Percentiles rank a stretch among this genome's conserved stretches.
Evolutionary conservation across 2,797 vertebrate genomes (phyloP).

Genomic region (Tragopan temminckii): DNA sequence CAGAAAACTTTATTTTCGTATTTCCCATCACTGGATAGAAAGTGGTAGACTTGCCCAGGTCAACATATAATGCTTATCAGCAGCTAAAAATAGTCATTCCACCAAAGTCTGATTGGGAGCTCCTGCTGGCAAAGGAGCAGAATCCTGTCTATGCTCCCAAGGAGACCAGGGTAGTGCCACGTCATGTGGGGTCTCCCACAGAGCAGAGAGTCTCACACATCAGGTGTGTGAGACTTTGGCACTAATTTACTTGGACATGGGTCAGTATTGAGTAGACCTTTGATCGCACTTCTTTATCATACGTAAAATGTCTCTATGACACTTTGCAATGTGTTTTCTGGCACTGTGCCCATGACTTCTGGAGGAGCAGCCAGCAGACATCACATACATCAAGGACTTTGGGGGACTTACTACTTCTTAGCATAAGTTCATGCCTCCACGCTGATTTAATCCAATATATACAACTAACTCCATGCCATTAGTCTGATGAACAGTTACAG

Average conservation of each 20-base stretch:
- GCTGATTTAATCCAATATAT: slow-evolving; percentile 42
- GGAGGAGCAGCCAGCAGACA: background rate
- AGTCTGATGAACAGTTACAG: slow-evolving; percentile 43
- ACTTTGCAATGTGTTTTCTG: background rate
- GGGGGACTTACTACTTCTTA: background rate
- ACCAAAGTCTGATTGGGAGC: background rate
- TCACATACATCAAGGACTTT: background rate
- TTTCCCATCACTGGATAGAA: background rate
- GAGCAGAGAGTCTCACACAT: background rate
- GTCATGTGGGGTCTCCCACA: background rate
- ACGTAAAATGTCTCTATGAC: background rate
- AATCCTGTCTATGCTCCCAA: background rate
- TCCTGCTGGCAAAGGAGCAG: background rate
- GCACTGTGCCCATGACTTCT: background rate
- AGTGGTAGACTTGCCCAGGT: background rate
- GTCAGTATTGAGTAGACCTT: background rate
- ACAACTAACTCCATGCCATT: background rate
- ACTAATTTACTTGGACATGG: background rate
- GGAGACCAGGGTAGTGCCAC: background rate
- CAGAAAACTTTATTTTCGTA: background rate
- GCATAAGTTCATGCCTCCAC: background rate
- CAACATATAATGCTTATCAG: background rate
- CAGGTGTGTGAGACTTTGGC: background rate
- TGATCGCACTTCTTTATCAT: background rate
- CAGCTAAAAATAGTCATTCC: background rate